Percentiles rank a stretch among this genome's conserved stretches.
Conservation (phyloP, 2,888 invertebrate genomes). For the Sphaeridia pumilis region DNA sequence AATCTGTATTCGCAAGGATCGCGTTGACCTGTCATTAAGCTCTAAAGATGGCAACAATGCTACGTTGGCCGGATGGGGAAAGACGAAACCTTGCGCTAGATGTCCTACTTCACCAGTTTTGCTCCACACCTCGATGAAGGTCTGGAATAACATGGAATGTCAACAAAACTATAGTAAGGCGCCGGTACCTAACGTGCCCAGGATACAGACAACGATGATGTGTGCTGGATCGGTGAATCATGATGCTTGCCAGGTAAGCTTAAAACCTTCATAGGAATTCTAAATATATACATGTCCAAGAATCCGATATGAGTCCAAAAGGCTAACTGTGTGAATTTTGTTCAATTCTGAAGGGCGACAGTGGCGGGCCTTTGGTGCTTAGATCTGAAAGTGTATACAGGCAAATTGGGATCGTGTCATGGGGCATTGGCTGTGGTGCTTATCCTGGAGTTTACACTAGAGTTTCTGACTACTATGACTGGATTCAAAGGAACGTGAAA, state of each 20-base stretch:
- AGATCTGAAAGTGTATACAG: neutral
- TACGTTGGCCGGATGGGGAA: conserved; percentile 83
- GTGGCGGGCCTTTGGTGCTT: conserved; percentile 1
- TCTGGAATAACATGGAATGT: conserved; percentile 71
- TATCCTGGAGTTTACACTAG: conserved; percentile 4
- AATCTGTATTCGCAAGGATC: conserved; percentile 63
- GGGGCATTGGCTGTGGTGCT: conserved; percentile 7
- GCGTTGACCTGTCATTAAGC: neutral
- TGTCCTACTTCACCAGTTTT: conserved; percentile 3
- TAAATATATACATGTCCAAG: neutral
- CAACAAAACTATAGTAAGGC: conserved; percentile 39
- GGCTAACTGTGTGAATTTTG: neutral
- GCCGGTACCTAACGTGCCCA: conserved; percentile 15
- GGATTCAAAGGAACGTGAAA: conserved; percentile 9
- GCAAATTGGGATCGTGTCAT: conserved; percentile 16
- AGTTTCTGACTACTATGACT: conserved; percentile 2
- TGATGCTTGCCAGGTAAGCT: conserved; percentile 78
- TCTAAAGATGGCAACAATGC: conserved; percentile 42
- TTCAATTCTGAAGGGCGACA: neutral
- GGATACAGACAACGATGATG: conserved; percentile 47
- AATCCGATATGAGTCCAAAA: neutral
- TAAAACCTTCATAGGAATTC: neutral
- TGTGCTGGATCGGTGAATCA: conserved; percentile 72
- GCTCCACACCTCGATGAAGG: conserved; percentile 58
- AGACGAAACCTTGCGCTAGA: conserved; percentile 37